These are phyloP conservation scores for Rhopalosiphum maidis DNA, from an alignment of 1,140 invertebrate genomes.

Conservation along the genomic window DNA sequence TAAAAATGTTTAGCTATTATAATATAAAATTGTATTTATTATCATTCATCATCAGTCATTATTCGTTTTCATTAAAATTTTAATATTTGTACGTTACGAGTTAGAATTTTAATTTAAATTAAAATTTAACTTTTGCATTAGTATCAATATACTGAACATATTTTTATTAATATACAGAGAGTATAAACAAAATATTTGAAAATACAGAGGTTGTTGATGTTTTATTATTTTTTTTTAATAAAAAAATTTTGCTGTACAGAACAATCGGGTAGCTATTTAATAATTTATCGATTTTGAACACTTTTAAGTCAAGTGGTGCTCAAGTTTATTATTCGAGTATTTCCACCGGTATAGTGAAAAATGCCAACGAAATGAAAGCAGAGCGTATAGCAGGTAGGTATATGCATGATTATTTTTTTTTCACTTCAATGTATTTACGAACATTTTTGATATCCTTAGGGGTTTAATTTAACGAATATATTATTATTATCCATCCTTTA, in stretches of 20 bases:
- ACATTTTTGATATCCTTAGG: not conserved
- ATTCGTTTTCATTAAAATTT: not conserved
- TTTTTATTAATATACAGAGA: not conserved
- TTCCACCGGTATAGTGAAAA: not conserved
- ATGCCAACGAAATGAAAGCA: not conserved
- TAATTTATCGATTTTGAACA: not conserved
- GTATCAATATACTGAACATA: not conserved
- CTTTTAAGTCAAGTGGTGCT: not conserved
- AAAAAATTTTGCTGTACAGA: not conserved
- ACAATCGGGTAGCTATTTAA: not conserved
- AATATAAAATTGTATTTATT: not conserved
- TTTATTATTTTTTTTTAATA: not conserved
- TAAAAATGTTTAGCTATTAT: not conserved
- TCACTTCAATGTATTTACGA: not conserved
- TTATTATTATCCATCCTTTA: not conserved
- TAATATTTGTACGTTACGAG: not conserved
- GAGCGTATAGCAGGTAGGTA: not conserved
- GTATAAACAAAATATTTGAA: not conserved
- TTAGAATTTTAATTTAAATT: not conserved
- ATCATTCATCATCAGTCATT: not conserved
- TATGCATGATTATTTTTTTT: constrained; percentile 9
- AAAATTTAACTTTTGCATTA: not conserved
- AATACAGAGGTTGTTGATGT: not conserved
- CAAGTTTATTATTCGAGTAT: not conserved
- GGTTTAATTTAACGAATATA: constrained; percentile 18